These are phyloP conservation scores for Sebastes nivosus DNA, from an alignment of 2,797 vertebrate species.

Conservation along the genomic window DNA sequence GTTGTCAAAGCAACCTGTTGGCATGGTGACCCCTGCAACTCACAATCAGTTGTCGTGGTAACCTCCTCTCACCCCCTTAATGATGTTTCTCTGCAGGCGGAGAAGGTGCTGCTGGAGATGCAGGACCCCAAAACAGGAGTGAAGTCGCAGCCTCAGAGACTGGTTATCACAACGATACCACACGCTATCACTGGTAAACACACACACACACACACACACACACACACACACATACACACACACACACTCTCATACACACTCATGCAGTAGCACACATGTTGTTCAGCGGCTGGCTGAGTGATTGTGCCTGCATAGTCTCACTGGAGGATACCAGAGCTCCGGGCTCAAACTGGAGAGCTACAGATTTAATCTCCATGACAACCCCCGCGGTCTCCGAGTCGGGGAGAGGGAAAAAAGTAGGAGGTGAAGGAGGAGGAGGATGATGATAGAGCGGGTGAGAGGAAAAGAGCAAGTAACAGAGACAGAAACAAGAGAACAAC, in stretches of 20 bases:
- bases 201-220: constrained; percentile 9
- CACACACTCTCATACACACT: background rate
- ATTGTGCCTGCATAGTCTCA: constrained; percentile 51
- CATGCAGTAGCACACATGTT: constrained; percentile 3
- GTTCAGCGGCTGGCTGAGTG: constrained; percentile 38
- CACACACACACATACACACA: background rate
- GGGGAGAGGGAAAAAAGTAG: constrained; percentile 62
- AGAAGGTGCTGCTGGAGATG: constrained; percentile 93
- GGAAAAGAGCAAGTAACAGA: constrained; percentile 27
- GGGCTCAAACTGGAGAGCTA: constrained; percentile 64
- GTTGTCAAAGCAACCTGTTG: constrained; percentile 26
- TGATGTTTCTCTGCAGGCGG: constrained; percentile 80
- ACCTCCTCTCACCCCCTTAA: constrained; percentile 9
- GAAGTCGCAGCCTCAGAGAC: constrained; percentile 89
- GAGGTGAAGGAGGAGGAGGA: constrained; percentile 64
- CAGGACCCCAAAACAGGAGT: constrained; percentile 90
- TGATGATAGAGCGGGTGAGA: constrained; percentile 46
- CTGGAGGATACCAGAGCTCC: constrained; percentile 56
- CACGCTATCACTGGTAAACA: constrained; percentile 91
- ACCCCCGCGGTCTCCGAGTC: constrained; percentile 62
- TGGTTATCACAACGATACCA: constrained; percentile 89
- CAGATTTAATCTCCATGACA: constrained; percentile 77
- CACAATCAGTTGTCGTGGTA: constrained; percentile 17
- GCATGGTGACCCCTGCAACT: constrained; percentile 35
- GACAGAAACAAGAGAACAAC: constrained; percentile 2